Percentiles rank a stretch among this genome's conserved stretches.
Conservation (phyloP, 2,113 vertebrate genomes). For the Kryptolebias marmoratus region DNA sequence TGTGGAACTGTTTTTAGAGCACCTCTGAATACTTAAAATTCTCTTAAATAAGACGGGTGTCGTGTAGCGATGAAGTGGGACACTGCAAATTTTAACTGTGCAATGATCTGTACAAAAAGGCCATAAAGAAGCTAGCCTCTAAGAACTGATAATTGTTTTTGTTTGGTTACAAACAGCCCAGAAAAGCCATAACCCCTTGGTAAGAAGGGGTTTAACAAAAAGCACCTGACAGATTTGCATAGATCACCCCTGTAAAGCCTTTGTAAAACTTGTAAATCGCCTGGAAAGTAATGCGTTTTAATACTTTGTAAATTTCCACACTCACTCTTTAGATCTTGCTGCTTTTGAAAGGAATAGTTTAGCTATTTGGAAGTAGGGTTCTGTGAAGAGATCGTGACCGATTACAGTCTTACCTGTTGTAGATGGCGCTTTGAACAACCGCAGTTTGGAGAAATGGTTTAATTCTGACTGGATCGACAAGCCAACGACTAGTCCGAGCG, state of each 20-base stretch:
- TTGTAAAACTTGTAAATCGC: background rate
- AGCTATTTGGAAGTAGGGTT: too few relatives aligned
- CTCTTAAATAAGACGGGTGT: conserved; percentile 5
- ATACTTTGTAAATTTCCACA: conserved; percentile 11
- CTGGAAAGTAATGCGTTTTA: background rate
- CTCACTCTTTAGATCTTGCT: conserved; percentile 4
- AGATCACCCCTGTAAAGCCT: background rate
- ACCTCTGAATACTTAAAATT: background rate
- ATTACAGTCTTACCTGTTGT: too few relatives aligned
- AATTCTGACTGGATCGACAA: too few relatives aligned
- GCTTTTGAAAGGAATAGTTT: background rate
- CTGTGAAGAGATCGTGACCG: too few relatives aligned
- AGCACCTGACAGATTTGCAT: background rate
- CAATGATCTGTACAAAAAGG: background rate
- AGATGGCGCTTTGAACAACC: too few relatives aligned
- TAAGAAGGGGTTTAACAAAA: conserved; percentile 4
- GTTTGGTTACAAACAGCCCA: conserved; percentile 8
- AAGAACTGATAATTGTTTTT: background rate
- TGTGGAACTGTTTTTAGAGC: conserved; percentile 2
- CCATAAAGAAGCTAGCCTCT: background rate
- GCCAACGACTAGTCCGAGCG: too few relatives aligned
- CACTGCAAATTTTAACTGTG: conserved; percentile 3
- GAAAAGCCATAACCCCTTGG: conserved; percentile 30
- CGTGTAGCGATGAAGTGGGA: background rate
- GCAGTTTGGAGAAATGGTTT: too few relatives aligned